These are phyloP conservation scores for Spinus olivaceus DNA, from an alignment of 2,797 vertebrate species.

Conservation along the genomic window DNA sequence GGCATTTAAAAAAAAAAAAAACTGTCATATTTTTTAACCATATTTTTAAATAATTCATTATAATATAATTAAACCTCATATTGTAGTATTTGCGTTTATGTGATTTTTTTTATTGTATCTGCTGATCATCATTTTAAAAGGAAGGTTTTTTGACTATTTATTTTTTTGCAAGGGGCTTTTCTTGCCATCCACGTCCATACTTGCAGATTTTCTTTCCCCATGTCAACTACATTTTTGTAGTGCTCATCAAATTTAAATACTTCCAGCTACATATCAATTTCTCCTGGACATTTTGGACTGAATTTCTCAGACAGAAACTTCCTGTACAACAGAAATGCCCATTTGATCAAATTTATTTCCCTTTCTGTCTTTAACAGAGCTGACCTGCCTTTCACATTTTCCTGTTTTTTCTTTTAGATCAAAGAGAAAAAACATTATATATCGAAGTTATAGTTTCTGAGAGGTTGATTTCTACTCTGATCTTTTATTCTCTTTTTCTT, in stretches of 20 bases:
- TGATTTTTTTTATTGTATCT: neutral
- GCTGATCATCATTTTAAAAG: neutral
- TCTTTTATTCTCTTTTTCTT: neutral
- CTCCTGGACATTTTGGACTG: neutral
- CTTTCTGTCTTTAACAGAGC: neutral
- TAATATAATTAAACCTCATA: neutral
- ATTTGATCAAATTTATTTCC: neutral
- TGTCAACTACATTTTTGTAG: neutral
- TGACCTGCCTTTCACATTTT: neutral
- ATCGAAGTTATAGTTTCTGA: neutral
- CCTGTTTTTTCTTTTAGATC: neutral
- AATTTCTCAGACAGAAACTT: neutral
- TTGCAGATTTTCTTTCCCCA: neutral
- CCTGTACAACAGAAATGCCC: neutral
- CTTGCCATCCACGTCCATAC: neutral
- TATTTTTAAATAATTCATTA: neutral
- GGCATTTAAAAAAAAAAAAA: neutral
- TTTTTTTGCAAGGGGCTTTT: rapidly evolving
- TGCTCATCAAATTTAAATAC: neutral
- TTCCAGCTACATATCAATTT: neutral
- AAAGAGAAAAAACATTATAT: neutral
- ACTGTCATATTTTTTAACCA: neutral
- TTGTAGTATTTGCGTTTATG: neutral
- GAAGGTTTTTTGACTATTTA: neutral
- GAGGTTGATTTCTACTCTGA: neutral